Conservation (phyloP, 2,797 vertebrate species). For the Anabacerthia variegaticeps region DNA sequence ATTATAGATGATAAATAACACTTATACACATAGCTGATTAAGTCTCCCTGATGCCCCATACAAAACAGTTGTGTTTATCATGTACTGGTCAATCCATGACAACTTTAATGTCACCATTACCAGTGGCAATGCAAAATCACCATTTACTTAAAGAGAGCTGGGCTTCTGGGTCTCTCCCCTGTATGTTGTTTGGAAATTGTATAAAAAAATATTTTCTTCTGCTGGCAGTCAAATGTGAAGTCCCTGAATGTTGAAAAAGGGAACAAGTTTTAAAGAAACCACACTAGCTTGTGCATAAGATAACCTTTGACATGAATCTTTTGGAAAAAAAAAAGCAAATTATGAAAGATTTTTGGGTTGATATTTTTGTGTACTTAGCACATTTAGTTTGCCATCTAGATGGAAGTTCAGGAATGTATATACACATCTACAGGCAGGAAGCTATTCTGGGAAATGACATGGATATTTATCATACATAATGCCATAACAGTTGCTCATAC, state of each 20-base stretch:
- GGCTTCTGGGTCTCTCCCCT: background rate
- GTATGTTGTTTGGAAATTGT: background rate
- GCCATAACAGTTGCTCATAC: background rate
- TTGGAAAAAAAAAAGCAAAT: background rate
- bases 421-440: background rate
- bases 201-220: background rate
- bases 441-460: background rate
- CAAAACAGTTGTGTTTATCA: background rate
- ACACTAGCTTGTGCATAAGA: background rate
- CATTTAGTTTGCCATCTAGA: background rate
- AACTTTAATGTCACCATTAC: background rate
- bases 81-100: background rate
- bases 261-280: background rate
- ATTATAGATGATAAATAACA: slow-evolving; percentile 27
- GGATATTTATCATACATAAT: background rate
- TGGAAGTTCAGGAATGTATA: background rate
- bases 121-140: background rate
- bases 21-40: slow-evolving; percentile 6
- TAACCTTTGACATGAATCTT: background rate
- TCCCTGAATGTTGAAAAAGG: background rate
- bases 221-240: background rate
- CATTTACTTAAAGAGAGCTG: background rate
- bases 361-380: background rate
- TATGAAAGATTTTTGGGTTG: background rate
- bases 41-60: background rate